Evolutionary conservation across 2,113 vertebrate species (phyloP), one percentile per base, ranked within the genome.

Genomic region (Calyptomena viridis): DNA sequence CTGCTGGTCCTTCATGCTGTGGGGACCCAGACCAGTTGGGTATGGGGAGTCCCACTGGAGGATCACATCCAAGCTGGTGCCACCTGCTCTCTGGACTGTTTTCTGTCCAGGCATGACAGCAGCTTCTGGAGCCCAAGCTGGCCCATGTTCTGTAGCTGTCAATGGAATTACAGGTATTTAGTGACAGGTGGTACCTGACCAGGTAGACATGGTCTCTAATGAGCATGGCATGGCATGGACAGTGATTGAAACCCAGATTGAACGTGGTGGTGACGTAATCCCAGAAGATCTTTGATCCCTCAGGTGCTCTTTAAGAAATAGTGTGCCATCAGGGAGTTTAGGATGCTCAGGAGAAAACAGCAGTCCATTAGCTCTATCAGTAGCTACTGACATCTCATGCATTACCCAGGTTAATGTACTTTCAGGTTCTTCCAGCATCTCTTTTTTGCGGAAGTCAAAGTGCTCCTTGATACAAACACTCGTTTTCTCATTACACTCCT

Each of bases 361-460:
- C 84, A 71, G 56, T 39, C 66, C 37, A 5, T 78, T 78, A 79
- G 35, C 28, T 67, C 30, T 72, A 35, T 55, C 23, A 60, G 49
- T 76, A 49, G 18, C 11, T 93, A 21, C 44, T 84, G 85, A 22
- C 12, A 5, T 62, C 44, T 78, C 60, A 13, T 25, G 31, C 16
- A 1, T 89, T 79, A 30, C 49, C 30, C 40, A 58, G 40, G 28
- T 81, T 84, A 44, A 71, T 39, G 20, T 81, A 58, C 84, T 93
- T 93, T 79, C 89, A 73, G 90, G 46, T 75, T 84, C 64, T 84
- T 95, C 31, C 44, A 82, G 66, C 69, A n/a, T 58, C 25, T 72
- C 1, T 81, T 90, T 86, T 49, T 84, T 86, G 58, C 56, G 60
- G 79, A 90, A 64, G 47, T 84, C 64, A 23, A 1, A 1, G 49